Conservation (phyloP, 2,888 invertebrate genomes). For the Caenorhabditis macrosperma region DNA sequence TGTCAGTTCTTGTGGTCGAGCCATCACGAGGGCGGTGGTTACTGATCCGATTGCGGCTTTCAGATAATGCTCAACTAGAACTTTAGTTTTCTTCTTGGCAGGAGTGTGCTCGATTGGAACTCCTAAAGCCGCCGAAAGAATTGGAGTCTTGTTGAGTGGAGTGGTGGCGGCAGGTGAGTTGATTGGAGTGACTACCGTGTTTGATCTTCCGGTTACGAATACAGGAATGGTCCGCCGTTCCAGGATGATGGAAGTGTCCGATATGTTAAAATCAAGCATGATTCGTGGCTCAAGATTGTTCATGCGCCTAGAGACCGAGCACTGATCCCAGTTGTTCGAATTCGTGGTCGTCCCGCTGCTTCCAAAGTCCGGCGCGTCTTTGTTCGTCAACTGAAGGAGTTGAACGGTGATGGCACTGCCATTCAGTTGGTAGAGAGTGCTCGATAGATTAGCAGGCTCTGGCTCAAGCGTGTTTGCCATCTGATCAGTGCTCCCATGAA, state of each 20-base stretch:
- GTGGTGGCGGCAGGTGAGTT: constrained; percentile 27
- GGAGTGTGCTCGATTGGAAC: not conserved
- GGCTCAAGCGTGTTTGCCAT: not conserved
- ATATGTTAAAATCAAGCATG: constrained; percentile 56
- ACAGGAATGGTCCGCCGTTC: constrained; percentile 36
- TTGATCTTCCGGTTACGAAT: not conserved
- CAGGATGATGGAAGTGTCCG: constrained; percentile 34
- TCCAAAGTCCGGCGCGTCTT: constrained; percentile 49
- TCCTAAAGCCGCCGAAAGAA: not conserved
- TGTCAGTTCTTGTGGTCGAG: constrained; percentile 66
- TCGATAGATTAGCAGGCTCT: constrained; percentile 29
- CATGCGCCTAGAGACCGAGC: constrained; percentile 46
- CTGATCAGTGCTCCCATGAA: not conserved
- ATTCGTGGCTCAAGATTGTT: constrained; percentile 44
- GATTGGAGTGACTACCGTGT: constrained; percentile 17
- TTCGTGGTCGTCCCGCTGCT: constrained; percentile 37
- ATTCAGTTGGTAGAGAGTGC: constrained; percentile 51
- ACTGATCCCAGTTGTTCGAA: constrained; percentile 50
- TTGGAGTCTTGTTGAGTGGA: constrained; percentile 17
- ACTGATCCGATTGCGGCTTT: constrained; percentile 59
- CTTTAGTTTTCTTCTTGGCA: constrained; percentile 21
- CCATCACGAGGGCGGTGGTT: constrained; percentile 66
- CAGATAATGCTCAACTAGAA: constrained; percentile 36
- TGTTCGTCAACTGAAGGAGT: constrained; percentile 53
- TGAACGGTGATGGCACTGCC: constrained; percentile 49